Base-by-base conservation (phyloP, 2,888 invertebrate species). In the Ptilodon capucinus region DNA sequence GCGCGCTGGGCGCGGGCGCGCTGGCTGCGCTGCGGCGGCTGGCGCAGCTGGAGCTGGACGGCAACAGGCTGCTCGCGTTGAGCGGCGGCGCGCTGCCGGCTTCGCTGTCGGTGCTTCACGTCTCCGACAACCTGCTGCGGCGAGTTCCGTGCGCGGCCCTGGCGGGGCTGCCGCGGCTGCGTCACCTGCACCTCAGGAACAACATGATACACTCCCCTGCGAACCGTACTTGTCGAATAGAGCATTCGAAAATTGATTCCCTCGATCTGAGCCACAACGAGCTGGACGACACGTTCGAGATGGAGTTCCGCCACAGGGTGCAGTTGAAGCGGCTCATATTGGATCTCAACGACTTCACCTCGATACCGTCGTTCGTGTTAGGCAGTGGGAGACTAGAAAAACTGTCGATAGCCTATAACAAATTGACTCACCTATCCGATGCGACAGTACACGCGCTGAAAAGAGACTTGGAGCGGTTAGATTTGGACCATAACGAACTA, bases 211-310 rank as follows among this genome's bases (percentile, higher is more conserved):
- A 64, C 1, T 44, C 81, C 59, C 49, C 59, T 18, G 40, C 50
- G 42, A 70, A 75, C 57, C 51, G 55, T 38, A 58, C 73, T 9
- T 76, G 82, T 45, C 82, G 63, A 40, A 80, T 81, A 44, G 81
- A 88, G 17, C 77, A 81, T 43, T 91, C 92, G 62, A 93, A 92
- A 61, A 74, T 97, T 39, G 96, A 96, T 64, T 95, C 95, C 55
- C 89, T 97, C 14, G 97, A 97, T 76, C 83, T 97, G 44, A 95
- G 95, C 13, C 94, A 95, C 75, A 97, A 97, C 75, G 93, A 95
- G 62, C 91, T 97, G 28, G 93, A 93, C 42, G 91, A 92, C 42
- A 79, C 94, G 48, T 93, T 94, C 30, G 86, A 91, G 14, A 88
- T 93, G 44, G 92, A 93, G 42, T 94, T 95, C 66, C 92, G 92